phyloP scores from a whole-genome alignment of 2,797 vertebrate species.

The Lithobates pipiens region DNA sequence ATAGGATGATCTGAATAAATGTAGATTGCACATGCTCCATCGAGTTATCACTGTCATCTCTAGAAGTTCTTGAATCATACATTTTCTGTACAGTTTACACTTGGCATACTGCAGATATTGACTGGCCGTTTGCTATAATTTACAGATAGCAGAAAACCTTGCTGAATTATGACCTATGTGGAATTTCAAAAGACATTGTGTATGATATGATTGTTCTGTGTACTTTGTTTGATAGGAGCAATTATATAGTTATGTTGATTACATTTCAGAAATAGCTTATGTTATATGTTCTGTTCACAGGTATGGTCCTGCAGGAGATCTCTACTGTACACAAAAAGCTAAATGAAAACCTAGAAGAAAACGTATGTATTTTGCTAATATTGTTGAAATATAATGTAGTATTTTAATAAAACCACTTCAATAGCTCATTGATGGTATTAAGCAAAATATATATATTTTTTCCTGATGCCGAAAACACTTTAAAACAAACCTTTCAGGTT shows the following conservation, averaged over 20 bases:
- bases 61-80: too few species aligned
- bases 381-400: background rate
- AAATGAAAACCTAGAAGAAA: slow-evolving; percentile 88
- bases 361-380: slow-evolving; percentile 79
- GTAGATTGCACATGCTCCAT: too few species aligned
- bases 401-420: background rate
- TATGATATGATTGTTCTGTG: background rate
- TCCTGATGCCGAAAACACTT: too few species aligned
- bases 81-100: too few species aligned
- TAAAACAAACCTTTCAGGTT: too few species aligned
- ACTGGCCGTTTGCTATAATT: background rate
- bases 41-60: too few species aligned
- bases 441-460: too few species aligned
- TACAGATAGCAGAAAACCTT: background rate
- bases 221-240: background rate
- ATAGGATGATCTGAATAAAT: too few species aligned
- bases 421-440: too few species aligned
- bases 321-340: slow-evolving; percentile 89
- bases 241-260: background rate
- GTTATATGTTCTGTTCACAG: slow-evolving; percentile 74
- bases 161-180: background rate
- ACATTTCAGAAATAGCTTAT: background rate
- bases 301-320: slow-evolving; percentile 92
- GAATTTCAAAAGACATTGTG: background rate
- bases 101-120: background rate